These are phyloP conservation scores for Euura saliciscinereae DNA, from an alignment of 1,140 invertebrate species.

Conservation along the genomic window DNA sequence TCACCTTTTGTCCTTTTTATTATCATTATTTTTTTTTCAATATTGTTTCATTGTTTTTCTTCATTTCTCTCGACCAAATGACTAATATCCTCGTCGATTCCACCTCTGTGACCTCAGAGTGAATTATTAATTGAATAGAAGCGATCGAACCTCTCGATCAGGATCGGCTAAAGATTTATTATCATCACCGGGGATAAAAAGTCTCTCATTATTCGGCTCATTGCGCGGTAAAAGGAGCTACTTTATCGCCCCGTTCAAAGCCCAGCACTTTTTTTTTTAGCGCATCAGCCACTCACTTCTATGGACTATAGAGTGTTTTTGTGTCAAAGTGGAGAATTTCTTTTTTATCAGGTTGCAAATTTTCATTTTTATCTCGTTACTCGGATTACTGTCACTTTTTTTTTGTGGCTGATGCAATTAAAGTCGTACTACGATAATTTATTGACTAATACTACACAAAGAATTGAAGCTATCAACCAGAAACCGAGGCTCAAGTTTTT, in stretches of 20 bases:
- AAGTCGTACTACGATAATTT: too few species aligned
- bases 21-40: too few species aligned
- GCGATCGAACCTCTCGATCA: too few species aligned
- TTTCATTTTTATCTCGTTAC: background rate
- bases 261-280: background rate
- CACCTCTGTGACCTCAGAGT: background rate
- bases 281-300: background rate
- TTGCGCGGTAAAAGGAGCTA: background rate
- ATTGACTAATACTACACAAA: too few species aligned
- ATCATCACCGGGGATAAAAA: background rate
- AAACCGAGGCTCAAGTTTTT: too few species aligned
- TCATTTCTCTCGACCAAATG: background rate
- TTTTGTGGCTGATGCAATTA: too few species aligned
- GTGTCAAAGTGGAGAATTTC: background rate
- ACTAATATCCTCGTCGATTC: too few species aligned
- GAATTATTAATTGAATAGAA: background rate
- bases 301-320: background rate
- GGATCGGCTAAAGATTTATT: too few species aligned
- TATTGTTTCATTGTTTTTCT: background rate
- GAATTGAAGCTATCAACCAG: too few species aligned
- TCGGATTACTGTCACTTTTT: too few species aligned
- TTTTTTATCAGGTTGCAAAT: background rate
- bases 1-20: too few species aligned
- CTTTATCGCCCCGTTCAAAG: conserved; percentile 1
- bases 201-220: background rate